Conservation (phyloP, 2,113 vertebrate species). For the Coracopsis vasa region DNA sequence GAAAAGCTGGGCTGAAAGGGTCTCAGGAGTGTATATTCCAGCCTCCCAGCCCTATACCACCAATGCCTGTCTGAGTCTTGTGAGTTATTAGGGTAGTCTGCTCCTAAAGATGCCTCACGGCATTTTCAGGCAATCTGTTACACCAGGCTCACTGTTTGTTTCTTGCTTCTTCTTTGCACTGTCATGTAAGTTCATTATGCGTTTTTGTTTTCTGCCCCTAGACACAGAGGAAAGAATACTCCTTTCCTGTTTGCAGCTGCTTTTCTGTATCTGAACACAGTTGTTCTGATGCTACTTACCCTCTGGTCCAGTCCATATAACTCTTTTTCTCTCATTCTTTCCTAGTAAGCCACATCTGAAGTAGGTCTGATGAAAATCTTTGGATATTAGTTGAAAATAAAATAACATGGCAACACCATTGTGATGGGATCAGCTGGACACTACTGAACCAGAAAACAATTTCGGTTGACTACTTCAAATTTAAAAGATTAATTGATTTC, state of each 20-base stretch:
- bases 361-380: background rate
- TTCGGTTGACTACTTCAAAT: background rate
- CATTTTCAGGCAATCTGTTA: background rate
- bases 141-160: background rate
- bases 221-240: background rate
- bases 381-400: background rate
- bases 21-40: background rate
- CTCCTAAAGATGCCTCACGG: background rate
- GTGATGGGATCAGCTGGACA: background rate
- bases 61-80: rapidly evolving
- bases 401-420: background rate
- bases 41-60: background rate
- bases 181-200: background rate
- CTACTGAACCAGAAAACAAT: background rate
- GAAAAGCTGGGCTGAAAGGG: background rate
- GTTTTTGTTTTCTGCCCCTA: background rate
- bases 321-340: background rate
- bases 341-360: background rate
- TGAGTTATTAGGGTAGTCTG: background rate
- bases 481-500: background rate
- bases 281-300: background rate
- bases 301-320: background rate
- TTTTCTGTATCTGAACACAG: background rate
- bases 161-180: background rate
- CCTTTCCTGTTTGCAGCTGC: background rate